Percentiles rank a stretch among this genome's conserved stretches.
Conservation (phyloP, 2,888 invertebrate species). For the Caenorhabditis sinica region DNA sequence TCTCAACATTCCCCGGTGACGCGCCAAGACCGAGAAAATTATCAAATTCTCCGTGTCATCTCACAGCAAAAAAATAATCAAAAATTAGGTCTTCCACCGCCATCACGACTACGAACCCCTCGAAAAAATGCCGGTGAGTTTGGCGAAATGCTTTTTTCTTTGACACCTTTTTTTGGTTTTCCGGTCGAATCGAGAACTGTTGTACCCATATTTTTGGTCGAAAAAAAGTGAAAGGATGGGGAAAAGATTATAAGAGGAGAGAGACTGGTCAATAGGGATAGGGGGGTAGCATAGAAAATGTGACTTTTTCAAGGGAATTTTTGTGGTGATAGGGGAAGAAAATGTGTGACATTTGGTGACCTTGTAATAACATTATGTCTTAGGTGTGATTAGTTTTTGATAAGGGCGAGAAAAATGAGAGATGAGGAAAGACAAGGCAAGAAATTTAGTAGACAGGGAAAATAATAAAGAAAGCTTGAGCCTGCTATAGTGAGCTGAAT, state of each 20-base stretch:
- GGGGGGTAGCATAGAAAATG: background rate
- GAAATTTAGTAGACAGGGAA: no score
- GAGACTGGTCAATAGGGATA: background rate
- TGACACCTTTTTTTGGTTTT: background rate
- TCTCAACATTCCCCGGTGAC: slow-evolving; percentile 7
- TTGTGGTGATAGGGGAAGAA: background rate
- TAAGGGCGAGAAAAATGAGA: background rate
- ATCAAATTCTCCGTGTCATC: no score
- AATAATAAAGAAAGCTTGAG: no score
- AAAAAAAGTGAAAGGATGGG: slow-evolving; percentile 8
- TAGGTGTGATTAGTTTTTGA: background rate
- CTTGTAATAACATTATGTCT: background rate
- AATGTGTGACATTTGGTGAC: slow-evolving; percentile 1
- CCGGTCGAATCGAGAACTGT: background rate
- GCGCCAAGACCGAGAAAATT: slow-evolving; percentile 15
- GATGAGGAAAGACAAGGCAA: background rate
- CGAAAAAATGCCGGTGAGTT: slow-evolving; percentile 42
- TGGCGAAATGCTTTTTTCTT: slow-evolving; percentile 1
- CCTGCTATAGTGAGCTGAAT: no score
- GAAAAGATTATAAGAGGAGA: background rate
- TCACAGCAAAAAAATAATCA: background rate
- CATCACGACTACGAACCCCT: no score
- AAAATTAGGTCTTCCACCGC: slow-evolving; percentile 1
- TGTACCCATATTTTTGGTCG: slow-evolving; percentile 9
- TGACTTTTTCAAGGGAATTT: background rate